phyloP scores from a whole-genome alignment of 2,888 invertebrate species.

The Drosophila helvetica region DNA sequence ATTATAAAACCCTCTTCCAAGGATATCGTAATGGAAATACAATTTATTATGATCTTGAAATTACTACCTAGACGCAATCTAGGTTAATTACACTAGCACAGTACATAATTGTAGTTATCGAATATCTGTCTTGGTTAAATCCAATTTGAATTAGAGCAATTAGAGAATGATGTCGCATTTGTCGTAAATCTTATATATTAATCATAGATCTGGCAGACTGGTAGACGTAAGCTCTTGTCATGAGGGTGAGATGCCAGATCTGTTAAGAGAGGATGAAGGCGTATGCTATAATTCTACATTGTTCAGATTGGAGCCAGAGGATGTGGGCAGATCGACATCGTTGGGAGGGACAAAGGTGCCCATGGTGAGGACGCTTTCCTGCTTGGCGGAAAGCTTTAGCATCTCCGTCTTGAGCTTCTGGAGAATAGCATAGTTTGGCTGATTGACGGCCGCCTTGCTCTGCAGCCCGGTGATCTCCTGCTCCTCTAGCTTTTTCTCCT shows the following conservation, averaged over 20 bases:
- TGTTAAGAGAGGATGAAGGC: slow-evolving; percentile 7
- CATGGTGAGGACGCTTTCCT: slow-evolving; percentile 86
- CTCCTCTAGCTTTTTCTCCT: slow-evolving; percentile 95
- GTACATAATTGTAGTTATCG: neutral
- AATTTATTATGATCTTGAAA: neutral
- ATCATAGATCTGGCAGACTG: slow-evolving; percentile 1
- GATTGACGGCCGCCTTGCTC: slow-evolving; percentile 94
- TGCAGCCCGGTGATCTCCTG: slow-evolving; percentile 96
- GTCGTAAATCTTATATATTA: neutral
- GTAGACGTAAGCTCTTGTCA: slow-evolving; percentile 7
- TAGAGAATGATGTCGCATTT: neutral
- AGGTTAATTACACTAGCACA: neutral
- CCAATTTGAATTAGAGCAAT: neutral
- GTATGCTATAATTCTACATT: slow-evolving; percentile 89
- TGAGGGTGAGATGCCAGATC: slow-evolving; percentile 12
- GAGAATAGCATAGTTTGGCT: slow-evolving; percentile 95
- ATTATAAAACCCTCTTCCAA: neutral
- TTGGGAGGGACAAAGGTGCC: slow-evolving; percentile 88
- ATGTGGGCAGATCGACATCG: slow-evolving; percentile 87
- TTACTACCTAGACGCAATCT: neutral
- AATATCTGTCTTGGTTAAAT: neutral
- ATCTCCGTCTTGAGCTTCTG: slow-evolving; percentile 93
- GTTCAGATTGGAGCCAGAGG: slow-evolving; percentile 91
- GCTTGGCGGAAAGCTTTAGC: slow-evolving; percentile 89
- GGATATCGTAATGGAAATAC: neutral